These are phyloP conservation scores for Delia radicum DNA, from an alignment of 1,140 invertebrate genomes.

Conservation along the genomic window DNA sequence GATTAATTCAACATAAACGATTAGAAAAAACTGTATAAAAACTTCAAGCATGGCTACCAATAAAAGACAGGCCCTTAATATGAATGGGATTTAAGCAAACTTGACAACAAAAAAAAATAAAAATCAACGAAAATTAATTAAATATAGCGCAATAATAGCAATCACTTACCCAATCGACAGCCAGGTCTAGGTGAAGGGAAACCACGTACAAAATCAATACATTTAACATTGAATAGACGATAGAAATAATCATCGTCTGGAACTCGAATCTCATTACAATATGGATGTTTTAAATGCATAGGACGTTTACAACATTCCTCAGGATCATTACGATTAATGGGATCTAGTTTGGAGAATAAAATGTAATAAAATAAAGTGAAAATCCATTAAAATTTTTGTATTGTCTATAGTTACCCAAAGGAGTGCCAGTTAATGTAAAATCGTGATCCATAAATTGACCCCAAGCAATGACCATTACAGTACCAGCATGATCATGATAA, in stretches of 20 bases:
- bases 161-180: conserved; percentile 70
- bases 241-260: conserved; percentile 92
- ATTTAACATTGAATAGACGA: conserved; percentile 77
- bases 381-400: not conserved
- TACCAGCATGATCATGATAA: conserved; percentile 90
- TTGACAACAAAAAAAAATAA: not conserved
- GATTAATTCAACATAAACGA: not conserved
- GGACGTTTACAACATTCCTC: conserved; percentile 83
- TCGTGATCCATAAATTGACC: conserved; percentile 95
- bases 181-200: conserved; percentile 81
- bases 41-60: not conserved
- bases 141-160: not conserved
- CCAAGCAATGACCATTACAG: conserved; percentile 91
- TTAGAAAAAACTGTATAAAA: not conserved
- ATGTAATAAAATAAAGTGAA: not conserved
- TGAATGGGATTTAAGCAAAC: not conserved
- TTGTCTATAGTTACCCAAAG: conserved; percentile 67
- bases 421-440: conserved; percentile 84
- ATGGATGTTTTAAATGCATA: conserved; percentile 78
- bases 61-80: not conserved
- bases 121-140: not conserved
- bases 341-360: conserved; percentile 61
- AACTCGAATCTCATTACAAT: conserved; percentile 87
- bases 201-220: conserved; percentile 84
- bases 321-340: conserved; percentile 80